These are phyloP conservation scores for Petrocephalus microphthalmus DNA, from an alignment of 2,113 vertebrate species.

Conservation along the genomic window DNA sequence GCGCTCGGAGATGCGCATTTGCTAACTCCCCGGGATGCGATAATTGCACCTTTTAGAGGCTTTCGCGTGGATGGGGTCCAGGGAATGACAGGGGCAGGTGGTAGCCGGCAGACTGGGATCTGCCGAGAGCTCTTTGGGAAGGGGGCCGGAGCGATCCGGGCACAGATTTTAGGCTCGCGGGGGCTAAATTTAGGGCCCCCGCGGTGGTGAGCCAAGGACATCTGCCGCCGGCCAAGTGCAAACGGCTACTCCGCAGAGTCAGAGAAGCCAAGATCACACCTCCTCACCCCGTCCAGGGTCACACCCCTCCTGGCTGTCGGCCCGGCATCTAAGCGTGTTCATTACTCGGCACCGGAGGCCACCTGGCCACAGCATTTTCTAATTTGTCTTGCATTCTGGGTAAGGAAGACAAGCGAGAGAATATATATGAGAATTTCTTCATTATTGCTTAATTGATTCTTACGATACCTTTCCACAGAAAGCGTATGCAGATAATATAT, in stretches of 20 bases:
- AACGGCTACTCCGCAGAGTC: not conserved
- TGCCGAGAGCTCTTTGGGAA: not conserved
- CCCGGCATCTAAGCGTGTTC: not conserved
- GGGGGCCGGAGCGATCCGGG: not conserved
- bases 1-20: slow-evolving; percentile 16
- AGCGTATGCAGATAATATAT: not conserved
- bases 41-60: slow-evolving; percentile 26
- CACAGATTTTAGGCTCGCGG: not conserved
- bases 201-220: slow-evolving; percentile 47
- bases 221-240: slow-evolving; percentile 21
- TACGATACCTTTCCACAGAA: not conserved
- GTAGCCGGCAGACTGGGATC: slow-evolving; percentile 10
- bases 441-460: not conserved
- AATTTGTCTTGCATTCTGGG: not conserved
- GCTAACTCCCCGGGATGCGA: slow-evolving; percentile 19
- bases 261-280: not conserved
- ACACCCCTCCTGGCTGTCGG: not conserved
- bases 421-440: not conserved
- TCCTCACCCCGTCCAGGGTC: not conserved
- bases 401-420: not conserved
- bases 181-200: not conserved
- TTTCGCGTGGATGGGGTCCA: slow-evolving; percentile 8
- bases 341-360: not conserved
- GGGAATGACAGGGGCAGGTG: slow-evolving; percentile 17
- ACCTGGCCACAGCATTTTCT: not conserved